Conservation (phyloP, 2,113 vertebrate species). For the Micromys minutus region DNA sequence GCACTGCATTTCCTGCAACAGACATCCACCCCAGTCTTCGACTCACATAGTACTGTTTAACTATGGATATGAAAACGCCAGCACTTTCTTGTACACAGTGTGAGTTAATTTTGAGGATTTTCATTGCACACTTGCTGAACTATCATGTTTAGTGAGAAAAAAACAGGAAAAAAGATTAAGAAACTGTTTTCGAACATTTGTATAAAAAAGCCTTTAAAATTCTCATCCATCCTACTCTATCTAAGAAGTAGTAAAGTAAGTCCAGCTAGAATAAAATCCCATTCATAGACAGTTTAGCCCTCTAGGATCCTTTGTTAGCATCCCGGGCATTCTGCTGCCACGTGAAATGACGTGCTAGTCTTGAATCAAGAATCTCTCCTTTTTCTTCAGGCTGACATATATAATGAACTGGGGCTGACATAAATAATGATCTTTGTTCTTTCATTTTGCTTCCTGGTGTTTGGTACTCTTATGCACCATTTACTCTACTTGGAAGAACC, state of each 20-base stretch:
- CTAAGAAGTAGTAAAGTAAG: conserved; percentile 69
- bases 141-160: conserved; percentile 39
- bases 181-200: conserved; percentile 49
- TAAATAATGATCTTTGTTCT: conserved; percentile 76
- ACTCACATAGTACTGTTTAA: conserved; percentile 58
- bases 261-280: conserved; percentile 62
- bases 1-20: conserved; percentile 44
- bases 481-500: conserved; percentile 57
- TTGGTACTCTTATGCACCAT: conserved; percentile 64
- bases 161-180: not conserved
- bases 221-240: conserved; percentile 44
- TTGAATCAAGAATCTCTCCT: conserved; percentile 68
- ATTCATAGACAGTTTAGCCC: conserved; percentile 54
- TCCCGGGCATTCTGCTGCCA: conserved; percentile 57
- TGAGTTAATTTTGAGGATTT: conserved; percentile 52
- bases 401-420: conserved; percentile 73
- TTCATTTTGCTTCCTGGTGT: conserved; percentile 66
- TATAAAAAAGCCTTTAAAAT: conserved; percentile 37
- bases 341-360: conserved; percentile 70
- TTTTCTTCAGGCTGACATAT: conserved; percentile 73
- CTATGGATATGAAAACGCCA: conserved; percentile 58
- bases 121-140: conserved; percentile 10
- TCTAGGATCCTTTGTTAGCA: conserved; percentile 72
- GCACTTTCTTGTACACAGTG: conserved; percentile 15
- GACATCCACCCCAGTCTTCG: conserved; percentile 26